Base-by-base conservation (phyloP, 2,888 invertebrate genomes). In the Glaucopsyche alexis region DNA sequence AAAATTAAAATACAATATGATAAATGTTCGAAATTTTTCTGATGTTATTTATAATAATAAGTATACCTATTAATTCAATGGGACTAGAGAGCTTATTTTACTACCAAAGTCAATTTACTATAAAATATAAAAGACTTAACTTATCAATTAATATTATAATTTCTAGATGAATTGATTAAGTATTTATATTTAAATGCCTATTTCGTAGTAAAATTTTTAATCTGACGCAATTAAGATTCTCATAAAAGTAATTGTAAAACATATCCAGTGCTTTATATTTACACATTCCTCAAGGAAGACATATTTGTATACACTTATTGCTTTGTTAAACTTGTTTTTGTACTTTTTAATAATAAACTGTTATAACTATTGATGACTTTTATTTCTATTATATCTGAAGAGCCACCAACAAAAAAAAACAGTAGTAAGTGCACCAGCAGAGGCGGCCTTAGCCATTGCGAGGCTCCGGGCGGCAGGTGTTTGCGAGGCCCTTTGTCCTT, bases 281-380 rank as follows among this genome's bases (percentile, higher is more conserved):
- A 52, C 71, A 75, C 75, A 74, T 74, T 75, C 75, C 74, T 72
- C 49, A 7, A 72, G 70, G 45, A 71, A 71, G 71, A 71, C 52
- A 75, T 72, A 66, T 72, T 72, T 52, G 65, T 65, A 67, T 71
- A 55, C 71, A 74, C 72, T 71, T 72, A 71, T 74, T 72, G 75
- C 72, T 75, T 75, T 74, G 71, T 74, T 75, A 55, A 42, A 40
- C 13, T 55, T 49, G n/a, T 47, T 65, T 72, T 71, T 50, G 19
- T 72, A 71, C 72, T 64, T 74, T 72, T 73, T 73, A 67, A 69
- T 69, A 69, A 69, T 60, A 60, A 69, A 69, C 29, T 69, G 13
- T 69, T 75, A 71, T 67, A 65, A 73, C 49, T 71, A 38, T 60
- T 4, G 13, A 7, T 1, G 7, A 29, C 14, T 60, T 38, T 60